Evolutionary conservation across 1,140 invertebrate species (phyloP), one percentile per base, ranked within the genome.

Genomic region (Pinna nobilis): DNA sequence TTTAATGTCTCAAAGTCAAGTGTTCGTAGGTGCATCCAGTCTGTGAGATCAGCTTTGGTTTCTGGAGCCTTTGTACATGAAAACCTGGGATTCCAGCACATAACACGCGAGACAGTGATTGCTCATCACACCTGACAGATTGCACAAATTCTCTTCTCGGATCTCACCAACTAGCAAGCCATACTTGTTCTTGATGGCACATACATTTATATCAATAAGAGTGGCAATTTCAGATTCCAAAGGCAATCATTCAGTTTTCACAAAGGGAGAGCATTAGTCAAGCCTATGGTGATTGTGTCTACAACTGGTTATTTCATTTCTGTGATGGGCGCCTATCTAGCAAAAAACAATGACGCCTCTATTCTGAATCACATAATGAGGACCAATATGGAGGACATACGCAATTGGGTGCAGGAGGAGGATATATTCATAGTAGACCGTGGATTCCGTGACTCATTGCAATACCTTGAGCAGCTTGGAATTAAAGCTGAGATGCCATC

Each of bases 251-350:
- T 59, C 32, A 70, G 59, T 33, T 44, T 63, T 20, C 59, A 70
- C 25, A 70, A 70, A 51, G 53, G 41, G 18, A n/a, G 59, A 30
- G 59, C 69, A 6, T 32, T 65, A 18, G 49, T 71, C 18, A 55
- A 71, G 20, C 70, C 60, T 0, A 65, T 71, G 61, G 37, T 71
- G 1, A 53, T 71, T 57, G 70, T 71, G 3, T 39, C 70, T 30
- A 71, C 69, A 15, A 70, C 30, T 18, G 57, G 68, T 11, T 63
- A 61, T 51, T 59, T 50, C 13, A 33, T 70, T 2, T 47, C 37
- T 39, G 35, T 70, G 20, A 20, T 70, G 18, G 59, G 68, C 13
- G 57, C 68, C 28, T 70, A 70, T 37, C 41, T 37, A 20, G 30
- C 32, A 4, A 61, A 60, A 37, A 70, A 70, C 30, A 70, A 61